These are phyloP conservation scores for Crypturellus tataupa DNA, from an alignment of 2,797 vertebrate genomes.

Conservation along the genomic window DNA sequence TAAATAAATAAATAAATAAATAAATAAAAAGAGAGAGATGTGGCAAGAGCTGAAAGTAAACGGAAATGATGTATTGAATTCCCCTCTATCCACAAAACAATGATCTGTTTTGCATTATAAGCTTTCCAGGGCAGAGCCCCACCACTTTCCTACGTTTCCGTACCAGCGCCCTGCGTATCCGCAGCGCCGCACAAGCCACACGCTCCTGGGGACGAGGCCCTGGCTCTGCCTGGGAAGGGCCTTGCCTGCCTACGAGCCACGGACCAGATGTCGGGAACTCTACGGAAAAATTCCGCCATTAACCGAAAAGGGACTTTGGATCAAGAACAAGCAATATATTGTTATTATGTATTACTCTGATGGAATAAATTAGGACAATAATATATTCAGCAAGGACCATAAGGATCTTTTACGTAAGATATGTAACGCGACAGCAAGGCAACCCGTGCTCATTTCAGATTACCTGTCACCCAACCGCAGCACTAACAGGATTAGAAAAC, in stretches of 20 bases:
- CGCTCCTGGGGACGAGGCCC: neutral
- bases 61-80: neutral
- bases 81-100: fast-evolving
- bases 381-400: neutral
- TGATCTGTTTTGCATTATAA: slow-evolving; percentile 32
- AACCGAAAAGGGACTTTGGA: neutral
- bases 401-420: neutral
- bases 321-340: neutral
- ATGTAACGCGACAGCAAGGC: neutral
- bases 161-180: neutral
- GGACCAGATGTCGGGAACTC: slow-evolving; percentile 24
- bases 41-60: neutral
- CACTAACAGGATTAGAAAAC: neutral
- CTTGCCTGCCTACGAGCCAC: neutral
- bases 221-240: neutral
- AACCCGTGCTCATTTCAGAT: neutral
- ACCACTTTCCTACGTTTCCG: neutral
- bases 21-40: neutral
- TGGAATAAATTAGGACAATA: neutral
- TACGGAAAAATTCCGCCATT: slow-evolving; percentile 20
- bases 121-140: neutral
- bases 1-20: too few relatives aligned
- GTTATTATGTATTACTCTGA: neutral
- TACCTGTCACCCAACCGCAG: neutral
- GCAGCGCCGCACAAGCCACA: neutral